Evolutionary conservation across 1,140 invertebrate species (phyloP).

Genomic region (Oryzaephilus surinamensis): DNA sequence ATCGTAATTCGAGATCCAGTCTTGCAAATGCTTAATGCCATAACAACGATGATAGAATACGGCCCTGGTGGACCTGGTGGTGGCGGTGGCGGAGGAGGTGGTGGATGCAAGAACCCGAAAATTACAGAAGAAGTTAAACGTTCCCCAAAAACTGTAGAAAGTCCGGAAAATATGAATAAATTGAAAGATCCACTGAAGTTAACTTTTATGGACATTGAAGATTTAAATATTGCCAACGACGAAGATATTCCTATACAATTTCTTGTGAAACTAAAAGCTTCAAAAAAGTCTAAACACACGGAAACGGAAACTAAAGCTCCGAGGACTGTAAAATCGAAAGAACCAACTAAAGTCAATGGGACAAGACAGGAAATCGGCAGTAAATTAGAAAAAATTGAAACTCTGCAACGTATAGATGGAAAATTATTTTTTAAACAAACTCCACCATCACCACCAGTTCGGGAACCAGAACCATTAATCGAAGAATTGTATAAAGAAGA

Average conservation of each 20-base stretch:
- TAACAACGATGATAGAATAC: slow-evolving; percentile 45
- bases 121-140: not conserved
- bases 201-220: slow-evolving; percentile 18
- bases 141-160: slow-evolving; percentile 4
- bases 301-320: slow-evolving; percentile 1
- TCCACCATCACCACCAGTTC: slow-evolving; percentile 11
- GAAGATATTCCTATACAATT: slow-evolving; percentile 8
- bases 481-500: slow-evolving; percentile 16
- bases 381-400: slow-evolving; percentile 6
- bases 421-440: no score
- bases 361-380: slow-evolving; percentile 3
- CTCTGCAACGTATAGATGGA: slow-evolving; percentile 1
- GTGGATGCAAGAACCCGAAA: slow-evolving; percentile 13
- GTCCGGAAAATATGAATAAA: slow-evolving; percentile 3
- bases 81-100: no score
- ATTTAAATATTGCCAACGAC: slow-evolving; percentile 18
- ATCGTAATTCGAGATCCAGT: slow-evolving; percentile 45
- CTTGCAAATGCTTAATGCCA: slow-evolving; percentile 39
- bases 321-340: not conserved
- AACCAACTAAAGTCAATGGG: not conserved
- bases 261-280: slow-evolving; percentile 3
- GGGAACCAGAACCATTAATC: slow-evolving; percentile 11
- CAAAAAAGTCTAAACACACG: slow-evolving; percentile 3
- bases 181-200: no score
- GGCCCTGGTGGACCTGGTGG: no score